phyloP scores from a whole-genome alignment of 1,140 invertebrate species.

The Drosophila takahashii region DNA sequence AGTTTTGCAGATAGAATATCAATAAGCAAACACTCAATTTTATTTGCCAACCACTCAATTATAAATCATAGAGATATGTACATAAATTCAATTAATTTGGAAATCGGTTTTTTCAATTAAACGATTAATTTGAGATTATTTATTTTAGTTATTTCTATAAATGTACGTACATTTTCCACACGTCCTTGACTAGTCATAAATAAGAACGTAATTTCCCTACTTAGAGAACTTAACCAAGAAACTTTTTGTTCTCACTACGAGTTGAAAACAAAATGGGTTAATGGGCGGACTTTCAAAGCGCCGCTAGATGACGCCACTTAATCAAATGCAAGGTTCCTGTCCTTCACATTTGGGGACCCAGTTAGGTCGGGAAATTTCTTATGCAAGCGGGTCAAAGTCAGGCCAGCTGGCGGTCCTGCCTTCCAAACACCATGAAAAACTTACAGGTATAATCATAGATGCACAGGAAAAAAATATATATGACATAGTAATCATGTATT shows the following conservation, averaged over 20 bases:
- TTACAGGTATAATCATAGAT: no score
- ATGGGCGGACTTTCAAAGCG: no score
- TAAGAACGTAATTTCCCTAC: no score
- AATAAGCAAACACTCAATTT: background rate
- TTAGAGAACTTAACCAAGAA: no score
- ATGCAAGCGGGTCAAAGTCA: conserved; percentile 73
- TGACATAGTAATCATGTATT: no score
- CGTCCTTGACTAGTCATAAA: no score
- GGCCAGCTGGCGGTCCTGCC: conserved; percentile 43
- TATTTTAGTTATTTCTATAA: background rate
- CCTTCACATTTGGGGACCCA: background rate
- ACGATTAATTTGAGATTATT: background rate
- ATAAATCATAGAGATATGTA: background rate
- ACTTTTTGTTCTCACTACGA: no score
- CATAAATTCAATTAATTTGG: background rate
- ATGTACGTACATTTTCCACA: background rate
- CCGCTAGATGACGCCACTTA: no score
- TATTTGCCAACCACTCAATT: background rate
- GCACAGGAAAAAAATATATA: no score
- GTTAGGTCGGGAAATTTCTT: conserved; percentile 41
- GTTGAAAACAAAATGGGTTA: no score
- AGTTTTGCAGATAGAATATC: background rate
- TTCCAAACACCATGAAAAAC: background rate
- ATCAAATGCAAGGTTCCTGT: no score
- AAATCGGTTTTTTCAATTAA: background rate